Evolutionary conservation across 2,113 vertebrate genomes (phyloP), one percentile per base, ranked within the genome.

Genomic region (Nothobranchius furzeri): DNA sequence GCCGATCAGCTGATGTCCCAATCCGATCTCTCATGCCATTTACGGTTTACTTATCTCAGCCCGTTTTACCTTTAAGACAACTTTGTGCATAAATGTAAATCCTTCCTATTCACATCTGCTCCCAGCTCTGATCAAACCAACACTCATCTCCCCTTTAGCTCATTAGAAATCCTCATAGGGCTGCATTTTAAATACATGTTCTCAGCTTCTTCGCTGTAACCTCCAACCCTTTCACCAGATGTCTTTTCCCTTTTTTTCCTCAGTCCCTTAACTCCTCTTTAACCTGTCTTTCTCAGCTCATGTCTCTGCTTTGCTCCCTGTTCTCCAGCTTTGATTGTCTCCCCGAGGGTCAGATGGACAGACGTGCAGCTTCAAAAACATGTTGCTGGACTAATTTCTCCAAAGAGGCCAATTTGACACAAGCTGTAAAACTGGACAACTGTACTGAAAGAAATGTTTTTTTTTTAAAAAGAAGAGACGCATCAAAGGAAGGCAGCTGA

Each of bases 301-400:
- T 72, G 24, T 60, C 64, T 78, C 48, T 50, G 69, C 46, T 79
- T 63, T 73, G 56, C 46, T 20, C 20, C 51, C n/a, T 15, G 9
- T 68, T 67, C 58, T 59, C 62, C 2, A 35, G 14, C 74, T 60
- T 66, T 48, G n/a, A 45, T 66, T 6, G n/a, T 60, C 55, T 87
- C 85, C 85, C 83, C 25, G n/a, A 61, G 76, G 78, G 64, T 70
- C 52, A 66, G 79, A 75, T 42, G 51, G 79, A 82, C 85, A 88
- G 83, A 90, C 87, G 79, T 13, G 49, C 76, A 63, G 69, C 56
- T 55, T 13, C 17, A 37, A 51, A 30, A 52, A 64, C 54, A 51
- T 49, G 47, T 37, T 53, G 71, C 52, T 79, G 83, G 84, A 83
- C 85, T 78, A 20, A 66, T 83, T 85, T 83, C 70, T 75, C 79